Conservation (phyloP, 2,113 vertebrate genomes). For the Rhynchomys soricoides region DNA sequence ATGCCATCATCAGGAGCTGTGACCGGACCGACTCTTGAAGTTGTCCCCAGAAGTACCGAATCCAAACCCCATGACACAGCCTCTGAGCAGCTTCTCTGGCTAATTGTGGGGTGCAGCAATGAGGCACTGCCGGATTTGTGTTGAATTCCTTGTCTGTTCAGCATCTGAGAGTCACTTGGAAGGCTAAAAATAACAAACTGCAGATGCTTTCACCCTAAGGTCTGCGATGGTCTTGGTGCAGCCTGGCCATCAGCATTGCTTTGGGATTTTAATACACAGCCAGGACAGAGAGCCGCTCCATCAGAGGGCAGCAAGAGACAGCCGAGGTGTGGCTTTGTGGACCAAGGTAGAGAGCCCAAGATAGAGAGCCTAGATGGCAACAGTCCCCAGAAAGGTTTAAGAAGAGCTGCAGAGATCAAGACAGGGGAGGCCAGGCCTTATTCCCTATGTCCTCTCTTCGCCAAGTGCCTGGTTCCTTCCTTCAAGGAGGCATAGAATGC, state of each 20-base stretch:
- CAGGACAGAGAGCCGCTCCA: neutral
- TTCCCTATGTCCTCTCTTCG: neutral
- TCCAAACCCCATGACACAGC: neutral
- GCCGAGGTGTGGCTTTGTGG: neutral
- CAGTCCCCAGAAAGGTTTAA: neutral
- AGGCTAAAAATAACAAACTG: neutral
- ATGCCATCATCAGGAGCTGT: neutral
- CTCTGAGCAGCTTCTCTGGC: neutral
- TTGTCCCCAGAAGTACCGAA: neutral
- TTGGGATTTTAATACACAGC: neutral
- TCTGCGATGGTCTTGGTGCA: neutral
- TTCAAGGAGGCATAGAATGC: fast-evolving
- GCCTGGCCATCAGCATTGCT: neutral
- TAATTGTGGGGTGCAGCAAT: neutral
- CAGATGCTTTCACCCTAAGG: neutral
- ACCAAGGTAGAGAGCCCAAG: neutral
- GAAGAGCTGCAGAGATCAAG: neutral
- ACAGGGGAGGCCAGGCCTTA: too few relatives aligned
- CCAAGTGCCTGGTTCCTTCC: neutral
- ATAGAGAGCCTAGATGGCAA: neutral
- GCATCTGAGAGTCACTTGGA: neutral
- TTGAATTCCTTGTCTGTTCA: neutral
- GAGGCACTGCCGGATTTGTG: neutral
- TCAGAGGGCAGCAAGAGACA: neutral
- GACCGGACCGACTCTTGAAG: neutral